Conservation (phyloP, 2,888 invertebrate species). For the Enoplolaimus lenunculus region DNA sequence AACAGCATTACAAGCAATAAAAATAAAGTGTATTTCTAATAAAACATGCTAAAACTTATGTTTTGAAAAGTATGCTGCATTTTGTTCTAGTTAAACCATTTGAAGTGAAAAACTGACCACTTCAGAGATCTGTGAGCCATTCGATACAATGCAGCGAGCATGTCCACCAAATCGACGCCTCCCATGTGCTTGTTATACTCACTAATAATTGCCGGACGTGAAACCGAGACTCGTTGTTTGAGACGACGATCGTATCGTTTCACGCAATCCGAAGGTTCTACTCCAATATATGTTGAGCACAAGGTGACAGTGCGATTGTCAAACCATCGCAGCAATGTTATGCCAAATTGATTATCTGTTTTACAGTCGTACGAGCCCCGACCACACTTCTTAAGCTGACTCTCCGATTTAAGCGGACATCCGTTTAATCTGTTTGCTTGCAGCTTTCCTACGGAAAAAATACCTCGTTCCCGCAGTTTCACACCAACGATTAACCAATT, state of each 20-base stretch:
- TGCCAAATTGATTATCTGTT: background rate
- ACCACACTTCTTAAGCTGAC: background rate
- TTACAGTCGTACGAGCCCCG: background rate
- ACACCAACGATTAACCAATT: too few relatives aligned
- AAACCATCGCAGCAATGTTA: background rate
- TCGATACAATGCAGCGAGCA: conserved; percentile 16
- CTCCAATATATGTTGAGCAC: background rate
- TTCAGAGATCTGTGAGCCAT: background rate
- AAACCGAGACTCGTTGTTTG: background rate
- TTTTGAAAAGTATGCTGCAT: too few relatives aligned
- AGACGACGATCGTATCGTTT: background rate
- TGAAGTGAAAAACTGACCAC: too few relatives aligned
- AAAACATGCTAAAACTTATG: background rate
- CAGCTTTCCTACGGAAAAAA: too few relatives aligned
- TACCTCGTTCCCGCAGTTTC: too few relatives aligned
- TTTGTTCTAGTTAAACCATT: too few relatives aligned
- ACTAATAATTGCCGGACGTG: conserved; percentile 23
- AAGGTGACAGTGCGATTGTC: background rate
- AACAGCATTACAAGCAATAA: too few relatives aligned
- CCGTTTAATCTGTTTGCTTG: background rate
- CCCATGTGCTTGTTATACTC: conserved; percentile 26
- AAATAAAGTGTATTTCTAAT: too few relatives aligned
- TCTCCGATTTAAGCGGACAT: background rate
- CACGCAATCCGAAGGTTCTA: background rate
- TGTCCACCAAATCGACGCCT: conserved; percentile 23